These are phyloP conservation scores for Pipa parva DNA, from an alignment of 2,113 vertebrate species.

Conservation along the genomic window DNA sequence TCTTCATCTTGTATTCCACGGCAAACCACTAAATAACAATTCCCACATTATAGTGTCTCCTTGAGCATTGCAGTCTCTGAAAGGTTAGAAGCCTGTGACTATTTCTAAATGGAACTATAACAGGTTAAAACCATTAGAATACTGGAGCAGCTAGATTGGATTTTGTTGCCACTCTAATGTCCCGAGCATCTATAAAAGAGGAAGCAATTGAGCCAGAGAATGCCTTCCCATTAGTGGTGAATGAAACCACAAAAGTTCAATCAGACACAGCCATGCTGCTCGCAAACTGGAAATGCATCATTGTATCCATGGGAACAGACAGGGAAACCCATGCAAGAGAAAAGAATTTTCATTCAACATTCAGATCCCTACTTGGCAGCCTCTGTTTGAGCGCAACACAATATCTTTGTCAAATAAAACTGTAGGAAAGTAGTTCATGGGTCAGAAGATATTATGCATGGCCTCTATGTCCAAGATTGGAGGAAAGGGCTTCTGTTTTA, in stretches of 20 bases:
- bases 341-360: constrained; percentile 46
- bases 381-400: constrained; percentile 50
- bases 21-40: too few relatives aligned
- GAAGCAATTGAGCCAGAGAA: constrained; percentile 59
- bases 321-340: constrained; percentile 60
- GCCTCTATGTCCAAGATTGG: too few relatives aligned
- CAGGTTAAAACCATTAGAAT: too few relatives aligned
- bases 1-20: too few relatives aligned
- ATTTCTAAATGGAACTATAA: too few relatives aligned
- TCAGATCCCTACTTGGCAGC: constrained; percentile 52
- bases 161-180: neutral
- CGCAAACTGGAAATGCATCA: constrained; percentile 60
- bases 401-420: constrained; percentile 44
- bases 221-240: constrained; percentile 58
- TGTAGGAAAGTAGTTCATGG: constrained; percentile 45
- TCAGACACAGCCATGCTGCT: constrained; percentile 55
- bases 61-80: constrained; percentile 42
- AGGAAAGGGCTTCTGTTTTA: too few relatives aligned
- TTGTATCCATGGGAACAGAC: constrained; percentile 62
- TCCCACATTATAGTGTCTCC: too few relatives aligned
- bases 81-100: too few relatives aligned
- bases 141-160: neutral
- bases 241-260: constrained; percentile 59
- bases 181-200: constrained; percentile 42
- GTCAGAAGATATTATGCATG: neutral